Evolutionary conservation across 23 tunicate genomes (phyloP).

Genomic region (Styela plicata): DNA sequence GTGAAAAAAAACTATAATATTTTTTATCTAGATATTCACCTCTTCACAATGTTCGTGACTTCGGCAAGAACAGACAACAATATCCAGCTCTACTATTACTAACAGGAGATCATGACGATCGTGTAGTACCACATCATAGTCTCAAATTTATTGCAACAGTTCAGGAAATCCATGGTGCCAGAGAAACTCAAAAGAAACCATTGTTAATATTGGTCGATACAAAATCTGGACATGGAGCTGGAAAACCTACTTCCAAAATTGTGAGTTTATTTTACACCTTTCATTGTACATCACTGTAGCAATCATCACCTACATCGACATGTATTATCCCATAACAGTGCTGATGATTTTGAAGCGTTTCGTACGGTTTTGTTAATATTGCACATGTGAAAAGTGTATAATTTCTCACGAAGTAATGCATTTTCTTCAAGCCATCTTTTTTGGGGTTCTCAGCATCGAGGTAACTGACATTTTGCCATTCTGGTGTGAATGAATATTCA

Average conservation of each 20-base stretch:
- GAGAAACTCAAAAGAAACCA: constrained; percentile 47
- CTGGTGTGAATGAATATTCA: too few relatives aligned
- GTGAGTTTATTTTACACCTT: constrained; percentile 45
- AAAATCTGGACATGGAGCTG: constrained; percentile 95
- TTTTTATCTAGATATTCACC: constrained; percentile 91
- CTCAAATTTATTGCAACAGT: constrained; percentile 90
- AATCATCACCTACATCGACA: too few relatives aligned
- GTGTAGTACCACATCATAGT: constrained; percentile 96
- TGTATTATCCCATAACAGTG: too few relatives aligned
- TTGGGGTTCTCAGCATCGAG: too few relatives aligned
- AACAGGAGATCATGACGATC: constrained; percentile 95
- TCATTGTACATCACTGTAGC: too few relatives aligned
- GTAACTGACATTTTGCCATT: too few relatives aligned
- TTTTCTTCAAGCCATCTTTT: too few relatives aligned
- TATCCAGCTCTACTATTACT: constrained; percentile 39
- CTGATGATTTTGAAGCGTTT: too few relatives aligned
- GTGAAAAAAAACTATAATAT: too few relatives aligned
- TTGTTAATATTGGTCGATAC: constrained; percentile 90
- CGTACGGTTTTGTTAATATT: too few relatives aligned
- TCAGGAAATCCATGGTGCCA: constrained; percentile 63
- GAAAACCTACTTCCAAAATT: constrained; percentile 90
- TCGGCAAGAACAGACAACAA: constrained; percentile 25
- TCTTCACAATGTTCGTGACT: constrained; percentile 61
- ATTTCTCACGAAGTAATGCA: too few relatives aligned
- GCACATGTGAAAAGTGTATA: too few relatives aligned